Evolutionary conservation across 1,140 invertebrate species (phyloP).

Genomic region (Bombus superbus): DNA sequence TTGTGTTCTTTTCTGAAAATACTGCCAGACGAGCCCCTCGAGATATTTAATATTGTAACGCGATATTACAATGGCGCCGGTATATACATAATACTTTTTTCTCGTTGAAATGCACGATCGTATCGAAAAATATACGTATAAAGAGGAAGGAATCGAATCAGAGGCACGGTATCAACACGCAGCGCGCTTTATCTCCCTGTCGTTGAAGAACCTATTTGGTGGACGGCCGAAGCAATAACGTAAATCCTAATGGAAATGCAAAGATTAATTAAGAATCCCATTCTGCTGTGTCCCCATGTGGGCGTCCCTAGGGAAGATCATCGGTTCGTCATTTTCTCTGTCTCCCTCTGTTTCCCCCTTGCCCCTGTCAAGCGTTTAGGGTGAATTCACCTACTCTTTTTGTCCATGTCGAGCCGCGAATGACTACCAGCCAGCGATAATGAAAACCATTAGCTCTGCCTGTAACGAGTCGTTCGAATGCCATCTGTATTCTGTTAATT

Average conservation of each 20-base stretch:
- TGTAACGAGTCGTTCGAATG: conserved; percentile 9
- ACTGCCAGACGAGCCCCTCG: neutral
- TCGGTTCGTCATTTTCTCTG: conserved; percentile 65
- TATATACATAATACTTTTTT: neutral
- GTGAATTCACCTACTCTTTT: conserved; percentile 52
- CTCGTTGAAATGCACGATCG: neutral
- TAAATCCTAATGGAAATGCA: conserved; percentile 77
- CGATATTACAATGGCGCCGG: neutral
- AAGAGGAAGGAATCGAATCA: conserved; percentile 31
- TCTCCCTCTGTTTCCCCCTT: conserved; percentile 38
- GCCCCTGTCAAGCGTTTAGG: conserved; percentile 43
- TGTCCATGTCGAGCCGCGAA: conserved; percentile 5
- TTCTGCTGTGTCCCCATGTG: conserved; percentile 67
- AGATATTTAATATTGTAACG: neutral
- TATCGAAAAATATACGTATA: neutral
- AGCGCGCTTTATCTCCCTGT: conserved; percentile 53
- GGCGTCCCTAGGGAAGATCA: conserved; percentile 72
- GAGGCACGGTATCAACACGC: conserved; percentile 41
- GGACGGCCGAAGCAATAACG: conserved; percentile 68
- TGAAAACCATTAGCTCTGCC: conserved; percentile 35
- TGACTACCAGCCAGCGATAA: conserved; percentile 43
- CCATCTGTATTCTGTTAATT: neutral
- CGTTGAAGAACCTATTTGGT: conserved; percentile 69
- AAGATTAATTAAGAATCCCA: conserved; percentile 80
- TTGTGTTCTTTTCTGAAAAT: conserved; percentile 43